Evolutionary conservation across 2,888 invertebrate species (phyloP).

Genomic region (Esperia sulphurella): DNA sequence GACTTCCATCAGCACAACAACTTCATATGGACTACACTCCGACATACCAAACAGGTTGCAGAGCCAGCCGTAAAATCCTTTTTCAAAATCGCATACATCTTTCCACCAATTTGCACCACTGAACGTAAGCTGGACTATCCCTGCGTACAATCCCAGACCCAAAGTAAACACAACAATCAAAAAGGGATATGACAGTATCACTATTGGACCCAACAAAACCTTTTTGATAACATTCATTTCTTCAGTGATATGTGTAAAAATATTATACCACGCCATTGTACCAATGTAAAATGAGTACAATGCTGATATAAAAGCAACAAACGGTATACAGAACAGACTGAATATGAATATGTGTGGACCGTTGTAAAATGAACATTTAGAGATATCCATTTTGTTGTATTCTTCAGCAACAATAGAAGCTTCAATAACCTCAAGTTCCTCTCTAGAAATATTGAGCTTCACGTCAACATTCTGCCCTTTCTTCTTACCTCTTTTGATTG

Average conservation of each 20-base stretch:
- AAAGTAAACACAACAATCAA: constrained; percentile 82
- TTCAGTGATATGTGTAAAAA: constrained; percentile 84
- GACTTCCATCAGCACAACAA: constrained; percentile 82
- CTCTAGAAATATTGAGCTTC: constrained; percentile 84
- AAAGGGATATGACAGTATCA: constrained; percentile 85
- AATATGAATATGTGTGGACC: constrained; percentile 84
- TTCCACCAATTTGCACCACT: constrained; percentile 84
- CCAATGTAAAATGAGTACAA: constrained; percentile 86
- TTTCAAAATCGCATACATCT: constrained; percentile 86
- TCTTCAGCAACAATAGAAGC: constrained; percentile 80
- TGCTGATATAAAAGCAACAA: constrained; percentile 81
- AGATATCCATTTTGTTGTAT: constrained; percentile 76
- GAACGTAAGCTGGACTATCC: constrained; percentile 83
- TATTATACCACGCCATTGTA: constrained; percentile 87
- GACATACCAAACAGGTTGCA: constrained; percentile 83
- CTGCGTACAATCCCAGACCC: constrained; percentile 83
- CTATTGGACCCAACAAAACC: constrained; percentile 82
- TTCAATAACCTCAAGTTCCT: constrained; percentile 84
- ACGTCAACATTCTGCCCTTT: constrained; percentile 86
- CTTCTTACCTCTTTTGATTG: constrained; percentile 85
- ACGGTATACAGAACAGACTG: constrained; percentile 82
- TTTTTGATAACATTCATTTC: constrained; percentile 81
- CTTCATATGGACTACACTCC: constrained; percentile 88
- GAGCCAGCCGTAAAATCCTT: constrained; percentile 89
- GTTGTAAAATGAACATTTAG: constrained; percentile 75